These are phyloP conservation scores for Scaptomyza cyrtandrae DNA, from an alignment of 2,888 invertebrate genomes.

Conservation along the genomic window DNA sequence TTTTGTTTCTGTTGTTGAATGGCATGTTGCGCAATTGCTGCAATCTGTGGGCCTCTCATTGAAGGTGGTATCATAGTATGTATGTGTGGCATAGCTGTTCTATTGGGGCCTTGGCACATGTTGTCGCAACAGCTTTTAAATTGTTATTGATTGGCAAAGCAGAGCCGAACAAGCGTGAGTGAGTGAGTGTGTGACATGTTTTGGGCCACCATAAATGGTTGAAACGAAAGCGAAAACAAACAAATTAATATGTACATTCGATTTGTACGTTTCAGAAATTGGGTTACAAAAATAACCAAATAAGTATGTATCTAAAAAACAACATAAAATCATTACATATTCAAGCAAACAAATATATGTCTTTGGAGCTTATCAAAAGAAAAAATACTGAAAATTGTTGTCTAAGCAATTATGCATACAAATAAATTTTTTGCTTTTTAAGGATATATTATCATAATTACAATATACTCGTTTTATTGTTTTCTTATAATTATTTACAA, in stretches of 20 bases:
- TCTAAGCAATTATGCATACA: background rate
- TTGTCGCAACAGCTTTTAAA: conserved; percentile 78
- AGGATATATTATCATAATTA: no score
- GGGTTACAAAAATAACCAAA: conserved; percentile 46
- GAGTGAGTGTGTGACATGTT: conserved; percentile 49
- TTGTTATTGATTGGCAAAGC: conserved; percentile 74
- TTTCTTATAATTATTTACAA: background rate
- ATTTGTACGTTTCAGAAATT: conserved; percentile 47
- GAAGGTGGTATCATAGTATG: conserved; percentile 37
- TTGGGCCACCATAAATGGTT: conserved; percentile 40
- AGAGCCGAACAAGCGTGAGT: conserved; percentile 17
- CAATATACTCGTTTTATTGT: no score
- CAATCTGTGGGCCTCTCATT: conserved; percentile 64
- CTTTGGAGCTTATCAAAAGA: background rate
- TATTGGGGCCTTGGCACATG: conserved; percentile 65
- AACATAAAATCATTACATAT: background rate
- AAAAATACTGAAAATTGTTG: no score
- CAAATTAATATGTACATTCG: conserved; percentile 66
- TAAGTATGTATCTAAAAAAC: conserved; percentile 5
- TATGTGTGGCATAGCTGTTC: conserved; percentile 19
- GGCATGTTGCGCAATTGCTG: conserved; percentile 77
- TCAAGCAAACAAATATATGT: background rate
- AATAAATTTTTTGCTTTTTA: background rate
- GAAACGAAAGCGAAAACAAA: conserved; percentile 62
- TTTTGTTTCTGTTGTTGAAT: conserved; percentile 55